Percentiles rank a stretch among this genome's conserved stretches.
These are phyloP conservation scores for Orchestia grillus DNA, from an alignment of 1,140 invertebrate species.

Conservation along the genomic window DNA sequence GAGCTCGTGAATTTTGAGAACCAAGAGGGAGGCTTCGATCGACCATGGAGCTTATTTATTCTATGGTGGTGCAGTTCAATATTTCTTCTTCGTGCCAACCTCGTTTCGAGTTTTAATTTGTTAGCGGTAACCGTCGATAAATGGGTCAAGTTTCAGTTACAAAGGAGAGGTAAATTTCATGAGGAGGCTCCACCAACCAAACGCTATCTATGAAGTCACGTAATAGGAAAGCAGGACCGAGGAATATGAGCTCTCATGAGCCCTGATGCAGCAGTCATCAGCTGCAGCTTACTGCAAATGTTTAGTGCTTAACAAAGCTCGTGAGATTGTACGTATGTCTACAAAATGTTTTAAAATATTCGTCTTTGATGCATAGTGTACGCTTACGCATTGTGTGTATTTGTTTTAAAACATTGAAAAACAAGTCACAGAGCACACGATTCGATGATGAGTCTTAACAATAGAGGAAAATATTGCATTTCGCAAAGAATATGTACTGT, in stretches of 20 bases:
- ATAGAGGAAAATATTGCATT: background rate
- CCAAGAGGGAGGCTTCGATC: background rate
- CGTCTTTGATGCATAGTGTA: background rate
- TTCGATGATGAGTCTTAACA: background rate
- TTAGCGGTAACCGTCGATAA: background rate
- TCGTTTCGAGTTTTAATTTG: background rate
- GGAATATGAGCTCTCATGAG: background rate
- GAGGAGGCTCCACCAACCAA: background rate
- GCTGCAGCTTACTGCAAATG: background rate
- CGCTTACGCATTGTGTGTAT: background rate
- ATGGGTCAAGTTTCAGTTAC: background rate
- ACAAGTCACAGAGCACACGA: background rate
- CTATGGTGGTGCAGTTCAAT: background rate
- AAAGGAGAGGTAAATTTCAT: background rate
- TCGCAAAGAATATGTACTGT: background rate
- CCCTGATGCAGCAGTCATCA: background rate
- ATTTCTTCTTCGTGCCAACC: background rate
- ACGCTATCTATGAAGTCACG: background rate
- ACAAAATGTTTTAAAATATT: background rate
- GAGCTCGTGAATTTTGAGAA: background rate
- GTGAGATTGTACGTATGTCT: background rate
- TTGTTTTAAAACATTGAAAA: background rate
- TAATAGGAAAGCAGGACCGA: background rate
- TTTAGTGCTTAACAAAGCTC: background rate
- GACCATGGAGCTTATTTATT: background rate